phyloP scores from a whole-genome alignment of 2,888 invertebrate species.

The Clunio marinus region DNA sequence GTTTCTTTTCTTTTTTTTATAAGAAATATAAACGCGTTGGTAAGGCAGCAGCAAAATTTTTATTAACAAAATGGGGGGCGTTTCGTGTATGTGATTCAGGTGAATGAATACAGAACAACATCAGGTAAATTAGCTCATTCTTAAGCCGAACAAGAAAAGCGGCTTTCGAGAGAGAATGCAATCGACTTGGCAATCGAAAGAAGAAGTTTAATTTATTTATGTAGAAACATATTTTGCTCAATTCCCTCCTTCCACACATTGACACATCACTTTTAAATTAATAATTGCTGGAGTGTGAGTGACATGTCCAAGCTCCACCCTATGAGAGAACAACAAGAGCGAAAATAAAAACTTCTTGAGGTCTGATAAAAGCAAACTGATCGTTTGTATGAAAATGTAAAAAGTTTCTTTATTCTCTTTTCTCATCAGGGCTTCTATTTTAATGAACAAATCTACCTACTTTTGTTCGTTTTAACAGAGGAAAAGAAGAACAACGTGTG shows the following conservation, averaged over 20 bases:
- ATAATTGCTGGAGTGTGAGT: constrained; percentile 8
- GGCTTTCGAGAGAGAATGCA: neutral
- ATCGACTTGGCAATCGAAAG: neutral
- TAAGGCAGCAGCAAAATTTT: neutral
- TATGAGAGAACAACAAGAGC: constrained; percentile 14
- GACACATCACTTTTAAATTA: neutral
- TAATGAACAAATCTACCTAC: constrained; percentile 29
- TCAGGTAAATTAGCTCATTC: constrained; percentile 32
- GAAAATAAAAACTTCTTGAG: constrained; percentile 6
- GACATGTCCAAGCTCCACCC: constrained; percentile 35
- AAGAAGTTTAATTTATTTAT: constrained; percentile 37
- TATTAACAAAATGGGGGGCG: constrained; percentile 35
- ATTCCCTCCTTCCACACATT: constrained; percentile 36
- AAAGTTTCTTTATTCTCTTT: neutral
- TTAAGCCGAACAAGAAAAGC: neutral
- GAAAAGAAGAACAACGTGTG: constrained; percentile 12
- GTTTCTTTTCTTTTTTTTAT: constrained; percentile 5
- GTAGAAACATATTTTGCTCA: neutral
- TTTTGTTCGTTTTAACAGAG: constrained; percentile 2
- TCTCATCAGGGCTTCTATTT: constrained; percentile 15
- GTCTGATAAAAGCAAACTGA: neutral
- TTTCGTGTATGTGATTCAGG: constrained; percentile 21
- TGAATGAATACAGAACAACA: constrained; percentile 20
- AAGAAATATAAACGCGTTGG: neutral
- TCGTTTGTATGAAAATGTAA: constrained; percentile 2